phyloP scores from a whole-genome alignment of 2,113 vertebrate genomes.

The Pseudorectes ferrugineus region DNA sequence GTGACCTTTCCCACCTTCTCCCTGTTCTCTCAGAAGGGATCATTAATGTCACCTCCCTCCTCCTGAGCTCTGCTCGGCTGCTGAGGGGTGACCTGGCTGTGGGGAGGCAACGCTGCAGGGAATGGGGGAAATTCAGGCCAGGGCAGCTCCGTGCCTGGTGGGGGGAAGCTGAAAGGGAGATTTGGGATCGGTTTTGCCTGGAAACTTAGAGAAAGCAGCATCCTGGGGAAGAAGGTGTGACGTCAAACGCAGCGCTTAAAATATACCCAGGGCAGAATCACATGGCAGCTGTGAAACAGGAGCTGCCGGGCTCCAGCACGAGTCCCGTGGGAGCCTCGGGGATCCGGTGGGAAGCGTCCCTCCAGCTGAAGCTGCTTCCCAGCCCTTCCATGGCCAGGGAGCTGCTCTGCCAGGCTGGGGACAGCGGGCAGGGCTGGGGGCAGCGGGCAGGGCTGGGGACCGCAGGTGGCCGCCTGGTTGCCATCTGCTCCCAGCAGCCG shows the following conservation, averaged over 20 bases:
- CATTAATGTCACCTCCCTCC: not conserved
- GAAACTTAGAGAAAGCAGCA: not conserved
- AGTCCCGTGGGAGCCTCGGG: not conserved
- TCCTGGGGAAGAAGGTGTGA: constrained; percentile 32
- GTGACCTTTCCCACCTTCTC: not conserved
- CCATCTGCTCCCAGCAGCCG: not conserved
- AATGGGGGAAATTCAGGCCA: not conserved
- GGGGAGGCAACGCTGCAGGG: not conserved
- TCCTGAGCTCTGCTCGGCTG: not conserved
- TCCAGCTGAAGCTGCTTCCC: not conserved
- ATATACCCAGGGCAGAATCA: constrained; percentile 44
- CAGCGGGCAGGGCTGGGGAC: not conserved
- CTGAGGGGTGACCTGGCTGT: not conserved
- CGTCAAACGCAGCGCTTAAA: constrained; percentile 55
- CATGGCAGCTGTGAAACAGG: constrained; percentile 14
- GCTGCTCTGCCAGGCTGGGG: not conserved
- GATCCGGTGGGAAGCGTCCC: not conserved
- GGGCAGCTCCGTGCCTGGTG: not conserved
- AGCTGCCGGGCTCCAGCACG: not conserved
- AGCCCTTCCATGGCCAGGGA: not conserved
- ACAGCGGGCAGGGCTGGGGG: not conserved
- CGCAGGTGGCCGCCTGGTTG: not conserved
- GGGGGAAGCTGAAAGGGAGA: not conserved
- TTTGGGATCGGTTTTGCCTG: not conserved
- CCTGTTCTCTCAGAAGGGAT: not conserved